phyloP scores from a whole-genome alignment of 2,113 vertebrate genomes.

The Clinocottus analis region DNA sequence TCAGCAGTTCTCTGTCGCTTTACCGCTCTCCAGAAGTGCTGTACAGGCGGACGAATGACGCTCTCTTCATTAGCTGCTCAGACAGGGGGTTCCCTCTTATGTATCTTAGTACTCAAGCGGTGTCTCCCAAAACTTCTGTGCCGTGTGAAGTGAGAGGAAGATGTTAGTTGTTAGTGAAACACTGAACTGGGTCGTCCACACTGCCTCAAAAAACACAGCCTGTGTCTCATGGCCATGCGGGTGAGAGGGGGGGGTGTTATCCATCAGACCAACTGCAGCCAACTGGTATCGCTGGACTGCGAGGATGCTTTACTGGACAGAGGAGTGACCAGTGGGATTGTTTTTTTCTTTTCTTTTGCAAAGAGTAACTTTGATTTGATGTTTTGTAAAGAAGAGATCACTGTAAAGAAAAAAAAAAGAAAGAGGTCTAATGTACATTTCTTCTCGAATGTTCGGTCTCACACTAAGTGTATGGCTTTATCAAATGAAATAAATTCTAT shows the following conservation, averaged over 20 bases:
- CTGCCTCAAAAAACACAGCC: conserved; percentile 34
- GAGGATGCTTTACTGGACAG: neutral
- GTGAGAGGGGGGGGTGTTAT: neutral
- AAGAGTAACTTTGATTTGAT: conserved; percentile 65
- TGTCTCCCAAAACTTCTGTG: conserved; percentile 59
- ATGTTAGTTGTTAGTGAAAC: conserved; percentile 24
- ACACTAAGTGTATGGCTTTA: conserved; percentile 82
- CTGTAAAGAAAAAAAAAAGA: conserved; percentile 24
- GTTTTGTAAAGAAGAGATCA: conserved; percentile 69
- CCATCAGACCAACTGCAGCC: conserved; percentile 20
- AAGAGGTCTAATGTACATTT: conserved; percentile 65
- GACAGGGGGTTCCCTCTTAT: conserved; percentile 46
- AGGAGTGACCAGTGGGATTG: conserved; percentile 8
- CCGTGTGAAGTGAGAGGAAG: conserved; percentile 8
- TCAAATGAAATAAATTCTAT: conserved; percentile 83
- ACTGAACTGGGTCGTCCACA: conserved; percentile 24
- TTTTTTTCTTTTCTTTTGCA: conserved; percentile 42
- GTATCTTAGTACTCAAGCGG: conserved; percentile 71
- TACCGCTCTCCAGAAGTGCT: conserved; percentile 71
- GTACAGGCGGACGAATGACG: conserved; percentile 77
- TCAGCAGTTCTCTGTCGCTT: conserved; percentile 47
- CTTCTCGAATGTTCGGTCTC: conserved; percentile 75
- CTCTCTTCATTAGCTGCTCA: conserved; percentile 71
- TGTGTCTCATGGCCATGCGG: conserved; percentile 22
- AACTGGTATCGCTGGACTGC: neutral